These are phyloP conservation scores for Trichogramma evanescens DNA, from an alignment of 2,888 invertebrate genomes.

Conservation along the genomic window DNA sequence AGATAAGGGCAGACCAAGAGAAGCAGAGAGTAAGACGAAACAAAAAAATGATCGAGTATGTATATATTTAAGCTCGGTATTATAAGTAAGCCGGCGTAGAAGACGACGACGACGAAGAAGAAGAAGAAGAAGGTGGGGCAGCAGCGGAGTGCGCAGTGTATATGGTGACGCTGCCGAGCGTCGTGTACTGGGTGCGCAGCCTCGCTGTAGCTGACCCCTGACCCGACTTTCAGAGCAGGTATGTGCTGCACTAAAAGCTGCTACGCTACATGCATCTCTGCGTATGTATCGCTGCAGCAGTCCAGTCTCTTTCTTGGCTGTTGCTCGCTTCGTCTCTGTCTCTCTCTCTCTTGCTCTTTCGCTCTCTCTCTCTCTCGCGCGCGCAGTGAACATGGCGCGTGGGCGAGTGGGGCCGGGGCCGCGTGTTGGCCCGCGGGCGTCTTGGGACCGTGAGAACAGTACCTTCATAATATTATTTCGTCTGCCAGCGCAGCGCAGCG, in stretches of 20 bases:
- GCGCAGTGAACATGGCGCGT: slow-evolving; percentile 27
- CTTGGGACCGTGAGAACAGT: slow-evolving; percentile 48
- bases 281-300: slow-evolving; percentile 4
- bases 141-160: slow-evolving; percentile 35
- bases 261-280: too few relatives aligned
- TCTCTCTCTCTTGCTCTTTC: slow-evolving; percentile 1
- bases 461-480: slow-evolving; percentile 48
- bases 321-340: not conserved
- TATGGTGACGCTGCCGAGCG: not conserved
- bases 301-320: slow-evolving; percentile 7
- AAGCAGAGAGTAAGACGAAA: slow-evolving; percentile 13
- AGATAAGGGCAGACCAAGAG: slow-evolving; percentile 4
- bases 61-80: too few relatives aligned
- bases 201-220: slow-evolving; percentile 44
- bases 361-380: slow-evolving; percentile 19
- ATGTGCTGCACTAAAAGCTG: too few relatives aligned
- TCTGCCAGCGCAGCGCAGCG: slow-evolving; percentile 33
- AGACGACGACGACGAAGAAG: not conserved
- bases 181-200: not conserved
- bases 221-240: slow-evolving; percentile 25
- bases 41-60: too few relatives aligned
- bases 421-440: slow-evolving; percentile 48
- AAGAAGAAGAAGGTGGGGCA: slow-evolving; percentile 27
- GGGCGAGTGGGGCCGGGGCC: slow-evolving; percentile 39
- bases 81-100: too few relatives aligned